These are phyloP conservation scores for Channa argus DNA, from an alignment of 2,113 vertebrate genomes.

Conservation along the genomic window DNA sequence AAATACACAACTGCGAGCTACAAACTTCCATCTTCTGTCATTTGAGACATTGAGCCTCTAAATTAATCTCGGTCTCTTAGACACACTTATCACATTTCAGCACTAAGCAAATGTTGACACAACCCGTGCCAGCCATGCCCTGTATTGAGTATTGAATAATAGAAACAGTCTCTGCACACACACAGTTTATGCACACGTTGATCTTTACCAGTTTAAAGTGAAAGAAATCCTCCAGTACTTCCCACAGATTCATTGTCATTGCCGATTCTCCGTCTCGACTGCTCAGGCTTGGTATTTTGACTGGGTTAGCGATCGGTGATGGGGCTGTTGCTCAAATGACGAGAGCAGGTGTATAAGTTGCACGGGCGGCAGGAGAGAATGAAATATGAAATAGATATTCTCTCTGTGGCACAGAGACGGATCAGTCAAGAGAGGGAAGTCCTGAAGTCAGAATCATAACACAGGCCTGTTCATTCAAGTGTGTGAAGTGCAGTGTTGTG, in stretches of 20 bases:
- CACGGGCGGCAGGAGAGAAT: slow-evolving; percentile 29
- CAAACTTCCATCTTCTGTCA: slow-evolving; percentile 2
- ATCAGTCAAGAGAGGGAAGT: slow-evolving; percentile 31
- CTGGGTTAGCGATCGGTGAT: slow-evolving; percentile 63
- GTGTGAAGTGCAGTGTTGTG: slow-evolving; percentile 11
- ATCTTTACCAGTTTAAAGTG: slow-evolving; percentile 68
- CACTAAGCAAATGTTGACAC: slow-evolving; percentile 62
- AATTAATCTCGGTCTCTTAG: slow-evolving; percentile 40
- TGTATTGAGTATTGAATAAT: slow-evolving; percentile 57
- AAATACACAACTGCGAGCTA: background rate
- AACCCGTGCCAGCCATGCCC: slow-evolving; percentile 18
- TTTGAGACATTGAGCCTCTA: slow-evolving; percentile 21
- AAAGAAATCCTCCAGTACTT: slow-evolving; percentile 67
- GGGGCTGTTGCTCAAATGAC: slow-evolving; percentile 11
- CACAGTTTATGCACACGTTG: slow-evolving; percentile 47
- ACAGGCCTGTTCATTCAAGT: slow-evolving; percentile 41
- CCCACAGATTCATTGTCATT: slow-evolving; percentile 66
- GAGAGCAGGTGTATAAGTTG: slow-evolving; percentile 35
- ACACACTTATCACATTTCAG: slow-evolving; percentile 40
- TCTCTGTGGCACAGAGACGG: slow-evolving; percentile 1
- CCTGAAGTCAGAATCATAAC: slow-evolving; percentile 15
- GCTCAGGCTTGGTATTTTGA: slow-evolving; percentile 66
- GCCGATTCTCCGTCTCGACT: slow-evolving; percentile 62
- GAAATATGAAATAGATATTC: slow-evolving; percentile 47
- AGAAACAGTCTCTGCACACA: slow-evolving; percentile 34